phyloP scores from a whole-genome alignment of 2,113 vertebrate genomes.

The Ciconia maguari region DNA sequence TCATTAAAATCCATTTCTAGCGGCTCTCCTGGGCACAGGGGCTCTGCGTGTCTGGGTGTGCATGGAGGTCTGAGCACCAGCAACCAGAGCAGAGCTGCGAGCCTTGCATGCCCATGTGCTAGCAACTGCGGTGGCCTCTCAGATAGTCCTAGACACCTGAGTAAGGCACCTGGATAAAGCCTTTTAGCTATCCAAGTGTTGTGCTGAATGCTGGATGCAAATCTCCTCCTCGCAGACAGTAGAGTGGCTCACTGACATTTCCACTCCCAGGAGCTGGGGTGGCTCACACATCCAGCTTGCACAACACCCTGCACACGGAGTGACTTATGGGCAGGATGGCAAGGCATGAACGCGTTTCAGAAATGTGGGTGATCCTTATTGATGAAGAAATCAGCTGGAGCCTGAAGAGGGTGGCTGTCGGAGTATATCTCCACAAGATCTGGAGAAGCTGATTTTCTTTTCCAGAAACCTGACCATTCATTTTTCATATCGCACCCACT shows the following conservation, averaged over 20 bases:
- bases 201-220: neutral
- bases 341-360: neutral
- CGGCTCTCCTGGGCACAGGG: neutral
- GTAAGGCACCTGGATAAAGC: neutral
- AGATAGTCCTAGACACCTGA: neutral
- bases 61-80: neutral
- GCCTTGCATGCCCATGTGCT: rapidly evolving
- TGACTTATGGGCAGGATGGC: neutral
- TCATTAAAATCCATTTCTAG: neutral
- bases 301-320: too few relatives aligned
- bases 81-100: neutral
- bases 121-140: neutral
- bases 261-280: neutral
- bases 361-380: neutral
- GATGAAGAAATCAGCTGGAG: neutral
- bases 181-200: neutral
- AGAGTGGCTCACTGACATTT: neutral
- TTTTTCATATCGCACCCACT: neutral
- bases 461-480: neutral
- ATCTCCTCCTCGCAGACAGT: neutral
- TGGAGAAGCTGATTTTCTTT: neutral
- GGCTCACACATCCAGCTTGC: neutral
- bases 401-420: neutral
- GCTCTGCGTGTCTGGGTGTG: neutral
- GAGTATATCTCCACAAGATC: neutral